Base-by-base conservation (phyloP, 92 coral and sea anemone species). In the Palythoa caribaeorum region DNA sequence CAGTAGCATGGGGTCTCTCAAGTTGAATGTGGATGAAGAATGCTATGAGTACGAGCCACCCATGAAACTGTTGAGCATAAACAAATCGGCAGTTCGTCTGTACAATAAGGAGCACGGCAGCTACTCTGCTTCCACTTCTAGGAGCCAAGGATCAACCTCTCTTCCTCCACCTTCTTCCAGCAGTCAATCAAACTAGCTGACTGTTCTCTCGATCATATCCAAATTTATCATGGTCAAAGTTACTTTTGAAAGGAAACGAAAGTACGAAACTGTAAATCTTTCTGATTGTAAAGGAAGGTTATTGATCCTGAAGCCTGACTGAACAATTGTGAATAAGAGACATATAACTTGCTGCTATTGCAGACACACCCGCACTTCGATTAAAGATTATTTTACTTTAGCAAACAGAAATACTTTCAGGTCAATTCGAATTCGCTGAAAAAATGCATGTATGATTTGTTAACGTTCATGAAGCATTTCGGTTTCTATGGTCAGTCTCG, bases 1-100 rank as follows among this genome's bases (percentile, higher is more conserved):
- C 84, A 79, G 71, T 79, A 57, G 69, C 15, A 51, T 78, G 40
- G 83, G 69, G 83, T 78, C 83, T 28, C 83, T 79, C 14, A 79
- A 79, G 37, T 17, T 79, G 53, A 57, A 79, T 21, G 84, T 79
- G 51, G 84, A 79, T 6, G 72, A 79, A 14, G 71, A 79, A 65
- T 79, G 84, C 84, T 37, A 57, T 9, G 84, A 79, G 71, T 79
- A 37, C 36, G 50, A 79, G 71, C 69, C 83, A 37, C 40, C 83
- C 7, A 5, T 13, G 16, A 69, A 51, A 38, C 84, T 79, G 71
- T 36, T 79, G 84, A 39, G 36, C 21, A 15, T 55, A 17, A 79
- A 79, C 48, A 55, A 79, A 57, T 79, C 71, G 53, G 84, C 84
- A 14, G 84, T 54, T 78, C 83, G 39, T 7, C 83, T 51, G 40